phyloP scores from a whole-genome alignment of 2,797 vertebrate species.

The Malurus splendens region DNA sequence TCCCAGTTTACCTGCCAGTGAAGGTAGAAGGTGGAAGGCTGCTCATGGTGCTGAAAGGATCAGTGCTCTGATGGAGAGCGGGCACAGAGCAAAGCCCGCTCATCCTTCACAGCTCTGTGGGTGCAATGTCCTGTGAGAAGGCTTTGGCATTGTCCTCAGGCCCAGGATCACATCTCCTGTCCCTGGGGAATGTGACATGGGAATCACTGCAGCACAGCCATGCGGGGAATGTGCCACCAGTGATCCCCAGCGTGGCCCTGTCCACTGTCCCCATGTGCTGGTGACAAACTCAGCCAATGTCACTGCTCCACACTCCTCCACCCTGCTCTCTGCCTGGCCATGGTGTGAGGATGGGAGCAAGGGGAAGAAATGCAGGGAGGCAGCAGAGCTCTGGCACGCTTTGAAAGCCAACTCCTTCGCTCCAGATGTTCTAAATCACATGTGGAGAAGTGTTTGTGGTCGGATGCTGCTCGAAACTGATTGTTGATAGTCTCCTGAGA shows the following conservation, averaged over 20 bases:
- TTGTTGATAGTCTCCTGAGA: slow-evolving; percentile 86
- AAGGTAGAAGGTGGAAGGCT: not conserved
- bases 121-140: not conserved
- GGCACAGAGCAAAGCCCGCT: fast-evolving
- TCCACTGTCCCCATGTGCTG: fast-evolving
- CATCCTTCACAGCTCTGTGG: not conserved
- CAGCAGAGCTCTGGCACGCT: not conserved
- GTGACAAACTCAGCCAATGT: fast-evolving
- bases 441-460: slow-evolving; percentile 84
- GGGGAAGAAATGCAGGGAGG: not conserved
- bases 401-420: not conserved
- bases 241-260: not conserved
- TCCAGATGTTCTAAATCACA: slow-evolving; percentile 92
- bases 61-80: fast-evolving
- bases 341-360: not conserved
- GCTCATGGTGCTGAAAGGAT: fast-evolving
- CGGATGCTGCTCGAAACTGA: slow-evolving; percentile 85
- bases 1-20: not conserved
- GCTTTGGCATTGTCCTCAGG: not conserved
- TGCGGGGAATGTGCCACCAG: not conserved
- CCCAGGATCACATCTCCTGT: not conserved
- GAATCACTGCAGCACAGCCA: not conserved
- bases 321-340: not conserved
- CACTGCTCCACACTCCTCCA: not conserved
- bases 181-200: not conserved